Percentiles rank a stretch among this genome's conserved stretches.
phyloP scores from a whole-genome alignment of 2,888 invertebrate genomes.

The Ennomos fuscantarius region DNA sequence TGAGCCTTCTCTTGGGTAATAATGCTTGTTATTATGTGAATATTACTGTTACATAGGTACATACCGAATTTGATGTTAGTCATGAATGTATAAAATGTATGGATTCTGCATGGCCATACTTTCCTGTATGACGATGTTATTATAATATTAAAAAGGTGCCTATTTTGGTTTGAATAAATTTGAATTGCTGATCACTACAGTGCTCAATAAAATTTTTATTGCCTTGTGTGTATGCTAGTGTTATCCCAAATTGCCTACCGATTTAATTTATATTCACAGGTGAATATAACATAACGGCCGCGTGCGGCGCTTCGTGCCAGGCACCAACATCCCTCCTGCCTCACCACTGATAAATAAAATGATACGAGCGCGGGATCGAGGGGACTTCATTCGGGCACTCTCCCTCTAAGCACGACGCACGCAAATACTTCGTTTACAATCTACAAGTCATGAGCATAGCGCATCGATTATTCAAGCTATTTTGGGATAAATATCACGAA shows the following conservation, averaged over 20 bases:
- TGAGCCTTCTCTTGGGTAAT: too few species aligned
- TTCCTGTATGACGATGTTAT: too few species aligned
- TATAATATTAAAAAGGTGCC: not conserved
- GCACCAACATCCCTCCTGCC: conserved; percentile 64
- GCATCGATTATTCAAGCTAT: conserved; percentile 38
- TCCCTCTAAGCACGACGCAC: conserved; percentile 44
- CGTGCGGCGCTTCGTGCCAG: conserved; percentile 72
- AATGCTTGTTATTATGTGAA: too few species aligned
- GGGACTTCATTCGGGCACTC: conserved; percentile 56
- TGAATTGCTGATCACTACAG: not conserved
- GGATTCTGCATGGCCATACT: too few species aligned
- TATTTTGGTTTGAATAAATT: not conserved
- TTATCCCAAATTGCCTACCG: not conserved
- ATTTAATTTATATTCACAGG: conserved; percentile 45
- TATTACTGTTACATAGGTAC: too few species aligned
- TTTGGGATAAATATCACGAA: conserved; percentile 34
- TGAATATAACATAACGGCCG: conserved; percentile 45
- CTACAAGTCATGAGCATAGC: conserved; percentile 26
- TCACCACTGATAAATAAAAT: conserved; percentile 62
- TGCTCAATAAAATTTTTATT: not conserved
- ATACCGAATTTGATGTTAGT: too few species aligned
- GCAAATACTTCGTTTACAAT: conserved; percentile 37
- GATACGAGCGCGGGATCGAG: conserved; percentile 63
- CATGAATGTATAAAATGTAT: too few species aligned
- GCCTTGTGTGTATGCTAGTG: conserved; percentile 1